Conservation (phyloP, 2,797 vertebrate genomes). For the Gambusia yucatana region DNA sequence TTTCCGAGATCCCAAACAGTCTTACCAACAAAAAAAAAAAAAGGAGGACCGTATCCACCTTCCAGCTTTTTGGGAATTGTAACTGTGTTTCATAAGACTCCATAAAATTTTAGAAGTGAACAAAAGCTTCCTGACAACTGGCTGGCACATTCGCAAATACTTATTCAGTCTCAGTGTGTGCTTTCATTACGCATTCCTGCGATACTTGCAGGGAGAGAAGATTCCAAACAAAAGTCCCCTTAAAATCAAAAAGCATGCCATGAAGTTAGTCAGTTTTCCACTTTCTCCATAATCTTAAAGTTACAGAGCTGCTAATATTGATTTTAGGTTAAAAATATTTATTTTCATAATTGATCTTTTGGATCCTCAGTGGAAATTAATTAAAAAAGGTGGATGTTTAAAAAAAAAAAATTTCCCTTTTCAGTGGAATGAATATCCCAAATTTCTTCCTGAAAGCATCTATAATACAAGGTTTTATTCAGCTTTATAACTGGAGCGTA, state of each 20-base stretch:
- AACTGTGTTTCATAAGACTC: conserved; percentile 42
- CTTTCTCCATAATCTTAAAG: conserved; percentile 27
- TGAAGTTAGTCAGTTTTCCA: conserved; percentile 42
- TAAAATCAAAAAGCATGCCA: conserved; percentile 53
- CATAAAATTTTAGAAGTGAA: conserved; percentile 52
- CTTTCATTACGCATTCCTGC: conserved; percentile 72
- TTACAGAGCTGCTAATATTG: conserved; percentile 11
- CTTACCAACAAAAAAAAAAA: background rate
- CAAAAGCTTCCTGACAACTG: conserved; percentile 64
- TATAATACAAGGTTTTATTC: conserved; percentile 19
- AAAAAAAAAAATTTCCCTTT: conserved; percentile 1
- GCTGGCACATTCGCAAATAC: conserved; percentile 65
- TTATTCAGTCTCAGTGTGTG: conserved; percentile 66
- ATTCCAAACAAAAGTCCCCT: conserved; percentile 69
- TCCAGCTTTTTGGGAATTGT: conserved; percentile 2
- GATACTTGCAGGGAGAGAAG: conserved; percentile 68
- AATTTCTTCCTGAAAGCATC: conserved; percentile 9
- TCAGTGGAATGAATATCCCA: conserved; percentile 25
- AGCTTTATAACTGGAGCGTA: conserved; percentile 13
- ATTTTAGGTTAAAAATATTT: conserved; percentile 18
- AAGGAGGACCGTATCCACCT: conserved; percentile 19
- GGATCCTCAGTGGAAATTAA: conserved; percentile 12
- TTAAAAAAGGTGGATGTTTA: conserved; percentile 7
- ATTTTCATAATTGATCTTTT: conserved; percentile 30
- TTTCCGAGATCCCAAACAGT: conserved; percentile 11